Base-by-base conservation (phyloP, 64 coral and sea anemone genomes). In the Actinia equina region DNA sequence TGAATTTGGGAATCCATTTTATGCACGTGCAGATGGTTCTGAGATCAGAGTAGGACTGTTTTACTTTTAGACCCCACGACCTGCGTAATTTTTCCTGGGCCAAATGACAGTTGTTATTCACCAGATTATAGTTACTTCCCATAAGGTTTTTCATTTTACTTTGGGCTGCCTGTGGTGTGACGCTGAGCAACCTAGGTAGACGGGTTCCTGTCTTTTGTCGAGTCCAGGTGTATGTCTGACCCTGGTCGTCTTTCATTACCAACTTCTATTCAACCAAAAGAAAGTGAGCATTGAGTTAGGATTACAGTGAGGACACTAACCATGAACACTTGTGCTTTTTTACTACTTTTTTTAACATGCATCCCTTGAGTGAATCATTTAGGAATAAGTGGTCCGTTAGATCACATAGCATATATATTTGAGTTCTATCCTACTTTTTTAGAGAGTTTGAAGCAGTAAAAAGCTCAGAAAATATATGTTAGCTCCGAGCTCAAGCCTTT, bases 71-170 rank as follows among this genome's bases (percentile, higher is more conserved):
- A 22, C 57, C 23, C 89, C 89, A 91, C 14, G 15, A 3, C 54
- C 57, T 80, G 52, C 89, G 89, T 85, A 91, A 74, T 56, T 46
- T 67, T 52, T 87, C 83, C 45, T 91, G 89, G 8, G 89, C 89
- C 18, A 86, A 52, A 51, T 91, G 89, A 54, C 89, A 91, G 89
- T 91, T 91, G 76, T 91, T 86, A 9, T 42, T 70, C 64, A 91
- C 0, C 4, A 91, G 59, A 46, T 91, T 69, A 20, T 87, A 91
- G 9, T 7, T 2, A 30, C 4, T 3, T 67, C 76, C 57, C 89
- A 91, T 91, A 20, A 87, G 7, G 2, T 17, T 53, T 63, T 91
- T 84, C 89, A 91, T 91, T 44, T 54, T 79, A 13, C 9, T 16
- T 44, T 57, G 25, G 76, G 89, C 89, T 25, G 20, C 22, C 56